Evolutionary conservation across 2,113 vertebrate genomes (phyloP), one percentile per base, ranked within the genome.

Genomic region (Coreoperca whiteheadi): DNA sequence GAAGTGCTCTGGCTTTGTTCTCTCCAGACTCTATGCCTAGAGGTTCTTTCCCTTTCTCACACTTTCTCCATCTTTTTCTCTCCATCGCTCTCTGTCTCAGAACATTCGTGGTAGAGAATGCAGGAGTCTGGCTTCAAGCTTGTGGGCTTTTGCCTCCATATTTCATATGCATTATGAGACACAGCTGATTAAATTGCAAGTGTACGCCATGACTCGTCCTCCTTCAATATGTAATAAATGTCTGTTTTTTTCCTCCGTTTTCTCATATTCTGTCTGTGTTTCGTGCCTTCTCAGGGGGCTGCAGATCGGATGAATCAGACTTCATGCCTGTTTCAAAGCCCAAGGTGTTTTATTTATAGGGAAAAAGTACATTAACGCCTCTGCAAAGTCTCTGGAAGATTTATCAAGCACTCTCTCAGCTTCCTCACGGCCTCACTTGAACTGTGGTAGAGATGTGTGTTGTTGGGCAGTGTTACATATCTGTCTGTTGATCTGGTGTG

Each of bases 331-430:
- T 82, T 83, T 85, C 75, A 79, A 91, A 93, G 79, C 84, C 89
- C 77, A 74, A 61, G 65, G 85, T 91, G 81, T 92, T 93, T 93
- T 93, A 91, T 93, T 91, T 90, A 92, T 90, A 77, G 80, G 66
- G 57, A 16, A 69, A 87, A 88, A 90, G 77, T 83, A 80, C 89
- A 90, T 89, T 84, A 89, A 89, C 41, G 82, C 88, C 82, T 84
- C 69, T 78, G 61, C 74, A 61, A 87, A 83, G 68, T 85, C 81
- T 87, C 79, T 88, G 79, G 73, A 89, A 88, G 84, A 92, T 91
- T 88, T 82, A 89, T 92, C 83, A 89, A 67, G 87, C 82, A 39
- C 81, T 82, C 80, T 32, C 65, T 21, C 25, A 9, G 76, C 54
- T 72, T 83, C 67, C 28, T 70, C 60, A 1, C 74, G 46, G 41